Evolutionary conservation across 2,888 invertebrate species (phyloP).

Genomic region (Patella depressa): DNA sequence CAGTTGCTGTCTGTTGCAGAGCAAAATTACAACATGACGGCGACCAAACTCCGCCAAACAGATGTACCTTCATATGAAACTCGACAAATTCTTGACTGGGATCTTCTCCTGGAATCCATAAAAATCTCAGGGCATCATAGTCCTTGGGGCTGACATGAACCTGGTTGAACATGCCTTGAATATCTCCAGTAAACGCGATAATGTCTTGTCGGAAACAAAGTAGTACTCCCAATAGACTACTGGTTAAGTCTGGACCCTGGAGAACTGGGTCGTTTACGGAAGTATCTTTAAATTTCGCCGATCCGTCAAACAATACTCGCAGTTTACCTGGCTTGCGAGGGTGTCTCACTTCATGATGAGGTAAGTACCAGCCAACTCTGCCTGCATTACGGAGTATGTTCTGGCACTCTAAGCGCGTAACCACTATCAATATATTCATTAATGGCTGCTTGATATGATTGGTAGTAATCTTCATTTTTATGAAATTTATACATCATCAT

Average conservation of each 20-base stretch:
- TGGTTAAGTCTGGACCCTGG: conserved; percentile 31
- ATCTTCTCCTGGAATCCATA: conserved; percentile 12
- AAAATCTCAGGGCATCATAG: conserved; percentile 16
- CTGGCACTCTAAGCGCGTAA: no score
- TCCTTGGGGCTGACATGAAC: conserved; percentile 1
- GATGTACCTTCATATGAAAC: conserved; percentile 8
- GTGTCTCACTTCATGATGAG: no score
- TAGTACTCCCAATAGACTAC: conserved; percentile 27
- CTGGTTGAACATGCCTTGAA: conserved; percentile 30
- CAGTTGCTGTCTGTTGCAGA: conserved; percentile 12
- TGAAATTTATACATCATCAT: no score
- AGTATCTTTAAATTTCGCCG: no score
- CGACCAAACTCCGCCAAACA: conserved; percentile 14
- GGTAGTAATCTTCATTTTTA: no score
- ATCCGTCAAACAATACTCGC: no score
- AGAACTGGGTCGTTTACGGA: conserved; percentile 30
- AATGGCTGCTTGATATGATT: no score
- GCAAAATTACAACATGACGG: conserved; percentile 10
- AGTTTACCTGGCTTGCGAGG: no score
- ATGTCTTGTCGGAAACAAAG: conserved; percentile 23
- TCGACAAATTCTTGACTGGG: neutral
- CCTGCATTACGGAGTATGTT: no score
- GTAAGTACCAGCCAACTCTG: no score
- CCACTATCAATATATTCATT: no score
- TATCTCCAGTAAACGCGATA: conserved; percentile 16